A percentile compares a stretch with the other conserved stretches of the same genome.
Conservation (phyloP, 2,797 vertebrate genomes). For the Carduelis carduelis region DNA sequence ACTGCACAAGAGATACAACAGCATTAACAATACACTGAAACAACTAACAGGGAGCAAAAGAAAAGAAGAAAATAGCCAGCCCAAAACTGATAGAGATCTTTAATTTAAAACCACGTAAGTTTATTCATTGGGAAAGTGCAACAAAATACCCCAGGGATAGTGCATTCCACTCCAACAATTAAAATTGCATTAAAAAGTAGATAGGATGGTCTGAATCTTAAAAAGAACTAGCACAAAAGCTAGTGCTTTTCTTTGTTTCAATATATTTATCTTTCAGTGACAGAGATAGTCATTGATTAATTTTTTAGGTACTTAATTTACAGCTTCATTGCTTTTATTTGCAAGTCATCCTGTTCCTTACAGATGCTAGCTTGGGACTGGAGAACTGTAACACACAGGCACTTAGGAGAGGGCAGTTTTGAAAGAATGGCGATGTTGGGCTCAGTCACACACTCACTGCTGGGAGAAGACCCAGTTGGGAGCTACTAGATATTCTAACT, state of each 20-base stretch:
- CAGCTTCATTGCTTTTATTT: slow-evolving; percentile 38
- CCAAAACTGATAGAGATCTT: slow-evolving; percentile 69
- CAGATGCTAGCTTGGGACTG: neutral
- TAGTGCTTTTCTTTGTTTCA: slow-evolving; percentile 30
- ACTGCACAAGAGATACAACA: neutral
- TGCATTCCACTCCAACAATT: slow-evolving; percentile 59
- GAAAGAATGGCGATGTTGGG: neutral
- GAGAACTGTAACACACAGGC: neutral
- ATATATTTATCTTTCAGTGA: slow-evolving; percentile 45
- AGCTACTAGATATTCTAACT: neutral
- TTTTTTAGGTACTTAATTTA: slow-evolving; percentile 50
- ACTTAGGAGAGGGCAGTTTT: neutral
- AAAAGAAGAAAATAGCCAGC: slow-evolving; percentile 7
- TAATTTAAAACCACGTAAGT: slow-evolving; percentile 71
- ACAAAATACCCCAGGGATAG: slow-evolving; percentile 53
- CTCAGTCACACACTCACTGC: neutral
- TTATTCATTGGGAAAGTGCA: slow-evolving; percentile 71
- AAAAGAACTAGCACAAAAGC: slow-evolving; percentile 44
- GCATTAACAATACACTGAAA: slow-evolving; percentile 40
- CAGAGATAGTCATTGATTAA: slow-evolving; percentile 46
- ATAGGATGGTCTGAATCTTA: slow-evolving; percentile 35
- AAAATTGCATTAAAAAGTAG: slow-evolving; percentile 67
- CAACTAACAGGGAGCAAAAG: neutral
- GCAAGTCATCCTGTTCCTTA: slow-evolving; percentile 21
- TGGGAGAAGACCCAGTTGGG: neutral